Conservation (phyloP, 53 echinoderm and acorn worm genomes). For the Actinopyga echinites region DNA sequence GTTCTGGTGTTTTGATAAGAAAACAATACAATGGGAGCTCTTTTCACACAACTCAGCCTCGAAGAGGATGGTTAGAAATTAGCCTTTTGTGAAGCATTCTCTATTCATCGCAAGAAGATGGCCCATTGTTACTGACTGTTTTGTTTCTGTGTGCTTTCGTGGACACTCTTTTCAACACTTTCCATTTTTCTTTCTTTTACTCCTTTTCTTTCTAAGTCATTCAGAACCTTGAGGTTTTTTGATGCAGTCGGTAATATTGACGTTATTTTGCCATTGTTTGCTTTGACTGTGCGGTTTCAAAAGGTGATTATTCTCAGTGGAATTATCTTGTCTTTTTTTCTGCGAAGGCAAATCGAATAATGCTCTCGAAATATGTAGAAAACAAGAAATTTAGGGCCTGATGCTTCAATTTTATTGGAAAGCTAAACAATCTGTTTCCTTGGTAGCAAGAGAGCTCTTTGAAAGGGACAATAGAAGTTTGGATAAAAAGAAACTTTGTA, state of each 20-base stretch:
- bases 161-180: slow-evolving; percentile 25
- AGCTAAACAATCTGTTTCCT: slow-evolving; percentile 19
- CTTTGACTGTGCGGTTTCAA: background rate
- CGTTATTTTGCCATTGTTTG: slow-evolving; percentile 21
- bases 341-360: slow-evolving; percentile 19
- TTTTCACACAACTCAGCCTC: slow-evolving; percentile 17
- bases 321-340: background rate
- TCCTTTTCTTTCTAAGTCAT: background rate
- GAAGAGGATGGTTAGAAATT: slow-evolving; percentile 17
- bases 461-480: too few relatives aligned
- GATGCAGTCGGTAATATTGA: slow-evolving; percentile 5
- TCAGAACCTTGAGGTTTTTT: slow-evolving; percentile 7
- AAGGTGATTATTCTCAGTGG: slow-evolving; percentile 31
- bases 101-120: slow-evolving; percentile 15
- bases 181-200: background rate
- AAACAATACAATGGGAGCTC: slow-evolving; percentile 28
- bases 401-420: slow-evolving; percentile 14
- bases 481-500: too few relatives aligned
- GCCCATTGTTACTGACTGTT: slow-evolving; percentile 15
- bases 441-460: background rate
- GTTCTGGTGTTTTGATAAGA: slow-evolving; percentile 14
- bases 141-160: slow-evolving; percentile 15
- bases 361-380: background rate
- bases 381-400: slow-evolving; percentile 5
- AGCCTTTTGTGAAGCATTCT: slow-evolving; percentile 20